Conservation (phyloP, 2,797 vertebrate species). For the Lithobates pipiens region DNA sequence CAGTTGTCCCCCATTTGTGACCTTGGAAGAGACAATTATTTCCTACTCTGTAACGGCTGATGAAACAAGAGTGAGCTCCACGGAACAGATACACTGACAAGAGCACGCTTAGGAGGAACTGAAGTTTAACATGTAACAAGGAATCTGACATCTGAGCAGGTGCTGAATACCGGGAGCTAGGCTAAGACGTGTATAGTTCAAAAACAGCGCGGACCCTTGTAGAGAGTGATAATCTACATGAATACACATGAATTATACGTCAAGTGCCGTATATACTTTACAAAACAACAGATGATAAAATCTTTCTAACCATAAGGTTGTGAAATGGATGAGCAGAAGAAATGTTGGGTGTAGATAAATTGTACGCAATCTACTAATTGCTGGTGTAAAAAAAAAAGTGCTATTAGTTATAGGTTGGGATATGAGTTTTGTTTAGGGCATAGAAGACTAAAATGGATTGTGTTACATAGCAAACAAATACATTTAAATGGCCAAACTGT, state of each 20-base stretch:
- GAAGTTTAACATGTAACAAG: background rate
- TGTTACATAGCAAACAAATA: background rate
- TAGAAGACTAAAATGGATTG: background rate
- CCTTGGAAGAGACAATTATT: constrained; percentile 25
- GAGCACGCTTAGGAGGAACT: background rate
- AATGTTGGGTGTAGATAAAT: no score
- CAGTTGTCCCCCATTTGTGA: constrained; percentile 8
- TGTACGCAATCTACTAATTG: no score
- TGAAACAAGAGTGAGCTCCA: background rate
- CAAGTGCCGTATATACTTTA: background rate
- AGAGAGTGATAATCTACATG: background rate
- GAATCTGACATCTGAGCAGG: background rate
- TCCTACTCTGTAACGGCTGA: background rate
- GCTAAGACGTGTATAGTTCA: background rate
- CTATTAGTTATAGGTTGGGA: no score
- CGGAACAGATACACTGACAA: background rate
- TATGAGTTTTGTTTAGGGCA: no score
- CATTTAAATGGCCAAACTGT: no score
- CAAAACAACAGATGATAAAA: background rate
- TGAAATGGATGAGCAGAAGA: background rate
- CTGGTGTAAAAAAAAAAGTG: no score
- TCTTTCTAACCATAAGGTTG: background rate
- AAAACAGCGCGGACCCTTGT: background rate
- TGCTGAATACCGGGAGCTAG: background rate
- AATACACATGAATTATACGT: background rate